Percentiles rank a stretch among this genome's conserved stretches.
phyloP scores from a whole-genome alignment of 2,113 vertebrate species.

The Cebus imitator region DNA sequence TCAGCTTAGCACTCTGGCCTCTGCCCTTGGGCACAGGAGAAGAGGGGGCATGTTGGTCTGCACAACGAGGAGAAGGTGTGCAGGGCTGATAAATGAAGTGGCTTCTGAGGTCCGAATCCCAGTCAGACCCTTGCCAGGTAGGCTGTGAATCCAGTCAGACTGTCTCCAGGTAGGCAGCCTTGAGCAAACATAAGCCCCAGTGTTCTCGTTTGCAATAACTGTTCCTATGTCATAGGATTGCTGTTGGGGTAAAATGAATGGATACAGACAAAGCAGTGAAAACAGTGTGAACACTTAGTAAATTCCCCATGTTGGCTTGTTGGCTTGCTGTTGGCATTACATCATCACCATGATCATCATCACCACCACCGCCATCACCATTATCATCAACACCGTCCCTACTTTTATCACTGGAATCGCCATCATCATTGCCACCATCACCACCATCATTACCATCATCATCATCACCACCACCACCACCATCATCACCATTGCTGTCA shows the following conservation, averaged over 20 bases:
- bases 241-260: neutral
- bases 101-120: neutral
- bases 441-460: rapidly evolving
- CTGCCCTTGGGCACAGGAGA: neutral
- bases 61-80: rapidly evolving
- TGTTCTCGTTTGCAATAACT: neutral
- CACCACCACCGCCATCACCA: neutral
- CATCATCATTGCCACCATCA: neutral
- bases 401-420: rapidly evolving
- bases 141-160: neutral
- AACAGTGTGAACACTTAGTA: neutral
- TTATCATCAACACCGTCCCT: rapidly evolving
- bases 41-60: neutral
- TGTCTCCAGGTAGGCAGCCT: neutral
- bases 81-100: rapidly evolving
- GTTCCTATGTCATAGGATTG: neutral
- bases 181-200: rapidly evolving
- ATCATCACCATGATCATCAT: neutral
- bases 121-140: neutral
- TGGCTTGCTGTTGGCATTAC: neutral
- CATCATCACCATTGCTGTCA: no score
- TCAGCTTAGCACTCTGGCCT: no score
- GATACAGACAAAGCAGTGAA: neutral
- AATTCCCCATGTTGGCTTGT: neutral
- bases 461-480: neutral